phyloP scores from a whole-genome alignment of 1,140 invertebrate genomes.

The Hyphantria cunea region DNA sequence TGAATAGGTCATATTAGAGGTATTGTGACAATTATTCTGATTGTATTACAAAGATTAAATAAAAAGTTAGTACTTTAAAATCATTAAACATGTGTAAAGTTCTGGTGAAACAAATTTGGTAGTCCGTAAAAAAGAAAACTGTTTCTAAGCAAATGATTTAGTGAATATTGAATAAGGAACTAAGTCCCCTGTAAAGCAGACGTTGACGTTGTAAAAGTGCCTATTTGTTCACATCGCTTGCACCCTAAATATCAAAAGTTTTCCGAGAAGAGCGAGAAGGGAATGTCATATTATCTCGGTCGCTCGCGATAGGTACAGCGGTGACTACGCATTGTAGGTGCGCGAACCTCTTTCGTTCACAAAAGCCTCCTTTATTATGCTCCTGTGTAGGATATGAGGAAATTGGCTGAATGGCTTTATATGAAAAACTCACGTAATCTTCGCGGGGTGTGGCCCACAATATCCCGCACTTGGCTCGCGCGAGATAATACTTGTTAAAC shows the following conservation, averaged over 20 bases:
- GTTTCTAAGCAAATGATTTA: slow-evolving; percentile 26
- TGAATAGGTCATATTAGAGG: no score
- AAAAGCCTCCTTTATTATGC: slow-evolving; percentile 78
- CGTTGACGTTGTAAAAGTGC: slow-evolving; percentile 48
- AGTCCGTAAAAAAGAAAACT: slow-evolving; percentile 1
- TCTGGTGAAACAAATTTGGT: slow-evolving; percentile 8
- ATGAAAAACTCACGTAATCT: slow-evolving; percentile 79
- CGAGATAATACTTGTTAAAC: slow-evolving; percentile 41
- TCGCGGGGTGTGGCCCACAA: slow-evolving; percentile 61
- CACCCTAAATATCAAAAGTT: slow-evolving; percentile 64
- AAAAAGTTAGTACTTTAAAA: no score
- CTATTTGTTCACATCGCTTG: slow-evolving; percentile 62
- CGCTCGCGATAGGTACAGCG: slow-evolving; percentile 63
- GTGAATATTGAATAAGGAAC: slow-evolving; percentile 43
- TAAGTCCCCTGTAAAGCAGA: slow-evolving; percentile 32
- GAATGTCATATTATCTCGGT: slow-evolving; percentile 62
- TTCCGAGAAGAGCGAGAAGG: slow-evolving; percentile 56
- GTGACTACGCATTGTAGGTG: slow-evolving; percentile 68
- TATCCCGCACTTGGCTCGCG: slow-evolving; percentile 64
- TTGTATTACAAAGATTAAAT: no score
- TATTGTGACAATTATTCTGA: no score
- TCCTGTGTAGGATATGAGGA: slow-evolving; percentile 76
- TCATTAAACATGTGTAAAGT: no score
- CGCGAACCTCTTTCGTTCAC: slow-evolving; percentile 72
- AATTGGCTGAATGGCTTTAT: slow-evolving; percentile 80